phyloP scores from a whole-genome alignment of 2,113 vertebrate genomes.

The Dolichotis patagonum region DNA sequence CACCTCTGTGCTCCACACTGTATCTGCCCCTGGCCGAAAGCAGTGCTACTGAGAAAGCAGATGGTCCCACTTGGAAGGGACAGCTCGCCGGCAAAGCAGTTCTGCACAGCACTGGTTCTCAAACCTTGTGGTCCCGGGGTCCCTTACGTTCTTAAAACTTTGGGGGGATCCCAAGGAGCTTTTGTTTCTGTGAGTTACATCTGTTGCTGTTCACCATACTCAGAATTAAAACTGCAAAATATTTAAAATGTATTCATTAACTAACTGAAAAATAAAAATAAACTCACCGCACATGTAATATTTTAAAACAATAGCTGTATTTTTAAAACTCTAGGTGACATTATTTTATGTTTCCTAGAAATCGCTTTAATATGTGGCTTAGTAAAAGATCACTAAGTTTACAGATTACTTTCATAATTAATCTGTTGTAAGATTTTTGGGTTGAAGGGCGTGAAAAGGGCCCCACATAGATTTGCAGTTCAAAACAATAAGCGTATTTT shows the following conservation, averaged over 20 bases:
- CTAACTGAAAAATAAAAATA: constrained; percentile 40
- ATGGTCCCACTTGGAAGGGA: not conserved
- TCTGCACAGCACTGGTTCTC: not conserved
- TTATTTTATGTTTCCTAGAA: not conserved
- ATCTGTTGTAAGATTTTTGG: not conserved
- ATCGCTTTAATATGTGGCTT: constrained; percentile 11
- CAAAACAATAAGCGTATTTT: constrained; percentile 24
- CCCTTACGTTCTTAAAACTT: not conserved
- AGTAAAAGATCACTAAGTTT: not conserved
- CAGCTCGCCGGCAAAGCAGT: not conserved
- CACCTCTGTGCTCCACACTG: not conserved
- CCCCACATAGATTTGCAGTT: not conserved
- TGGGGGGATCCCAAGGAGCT: not conserved
- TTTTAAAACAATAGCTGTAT: constrained; percentile 26
- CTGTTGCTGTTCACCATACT: not conserved
- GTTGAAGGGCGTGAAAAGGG: not conserved
- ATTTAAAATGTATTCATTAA: not conserved
- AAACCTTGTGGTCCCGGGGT: not conserved
- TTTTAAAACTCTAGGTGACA: not conserved
- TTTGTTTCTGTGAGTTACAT: not conserved
- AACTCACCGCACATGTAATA: not conserved
- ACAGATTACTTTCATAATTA: not conserved
- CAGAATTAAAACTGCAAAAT: constrained; percentile 22
- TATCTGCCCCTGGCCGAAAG: not conserved
- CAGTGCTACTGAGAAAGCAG: not conserved